Conservation (phyloP, 2,888 invertebrate species). For the Crematogaster levior region DNA sequence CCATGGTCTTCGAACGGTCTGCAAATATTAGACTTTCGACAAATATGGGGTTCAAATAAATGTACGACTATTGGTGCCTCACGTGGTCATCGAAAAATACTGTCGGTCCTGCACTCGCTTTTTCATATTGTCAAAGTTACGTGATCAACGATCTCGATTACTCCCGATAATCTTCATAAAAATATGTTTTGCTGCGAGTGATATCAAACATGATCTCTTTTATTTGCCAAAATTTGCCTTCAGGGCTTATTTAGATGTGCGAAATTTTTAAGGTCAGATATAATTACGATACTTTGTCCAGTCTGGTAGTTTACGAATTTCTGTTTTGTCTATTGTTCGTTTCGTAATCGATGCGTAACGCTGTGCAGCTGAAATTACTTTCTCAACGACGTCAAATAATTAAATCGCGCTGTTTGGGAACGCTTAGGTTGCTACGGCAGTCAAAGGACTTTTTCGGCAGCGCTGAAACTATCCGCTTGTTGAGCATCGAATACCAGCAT, state of each 20-base stretch:
- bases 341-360: constrained; percentile 2
- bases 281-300: not conserved
- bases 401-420: constrained; percentile 37
- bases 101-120: not conserved
- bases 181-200: not conserved
- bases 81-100: constrained; percentile 30
- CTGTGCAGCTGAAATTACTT: constrained; percentile 35
- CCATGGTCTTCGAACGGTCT: constrained; percentile 45
- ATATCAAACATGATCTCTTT: not conserved
- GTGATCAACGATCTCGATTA: not conserved
- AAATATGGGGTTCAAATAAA: constrained; percentile 66
- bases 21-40: constrained; percentile 64
- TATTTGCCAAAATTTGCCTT: not conserved
- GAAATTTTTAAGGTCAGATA: not conserved
- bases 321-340: not conserved
- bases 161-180: not conserved
- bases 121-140: constrained; percentile 7
- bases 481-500: constrained; percentile 67
- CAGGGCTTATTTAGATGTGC: not conserved
- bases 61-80: constrained; percentile 38
- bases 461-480: constrained; percentile 63
- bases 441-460: constrained; percentile 69
- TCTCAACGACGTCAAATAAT: constrained; percentile 50
- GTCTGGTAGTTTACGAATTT: not conserved
- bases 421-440: constrained; percentile 44